Percentiles rank a stretch among this genome's conserved stretches.
These are phyloP conservation scores for Zeus faber DNA, from an alignment of 2,113 vertebrate genomes.

Conservation along the genomic window DNA sequence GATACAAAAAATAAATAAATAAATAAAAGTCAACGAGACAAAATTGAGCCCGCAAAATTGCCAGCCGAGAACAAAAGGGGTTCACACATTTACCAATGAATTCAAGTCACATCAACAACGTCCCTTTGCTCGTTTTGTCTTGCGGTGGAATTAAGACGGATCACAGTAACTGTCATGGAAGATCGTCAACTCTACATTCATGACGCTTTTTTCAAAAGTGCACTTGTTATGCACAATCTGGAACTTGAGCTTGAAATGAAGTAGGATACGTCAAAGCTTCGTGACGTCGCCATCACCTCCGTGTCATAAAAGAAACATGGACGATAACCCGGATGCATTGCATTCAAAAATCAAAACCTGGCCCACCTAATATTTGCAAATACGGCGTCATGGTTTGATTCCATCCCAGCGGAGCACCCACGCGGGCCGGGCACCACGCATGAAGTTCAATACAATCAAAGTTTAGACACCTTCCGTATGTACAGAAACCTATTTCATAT, in stretches of 20 bases:
- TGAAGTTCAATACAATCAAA: too few relatives aligned
- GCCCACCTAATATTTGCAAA: conserved; percentile 3
- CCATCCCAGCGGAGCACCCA: not conserved
- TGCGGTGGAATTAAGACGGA: conserved; percentile 10
- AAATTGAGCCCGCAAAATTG: not conserved
- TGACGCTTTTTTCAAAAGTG: conserved; percentile 63
- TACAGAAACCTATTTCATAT: too few relatives aligned
- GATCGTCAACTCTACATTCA: conserved; percentile 67
- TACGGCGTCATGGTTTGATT: conserved; percentile 6
- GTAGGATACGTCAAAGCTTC: conserved; percentile 38
- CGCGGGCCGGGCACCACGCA: too few relatives aligned
- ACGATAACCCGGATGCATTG: too few relatives aligned
- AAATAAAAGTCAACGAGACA: conserved; percentile 15
- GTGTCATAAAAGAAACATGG: too few relatives aligned
- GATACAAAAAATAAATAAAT: conserved; percentile 26
- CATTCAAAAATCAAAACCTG: conserved; percentile 11
- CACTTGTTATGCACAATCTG: conserved; percentile 68
- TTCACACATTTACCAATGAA: conserved; percentile 10
- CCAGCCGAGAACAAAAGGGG: conserved; percentile 2
- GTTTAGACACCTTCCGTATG: conserved; percentile 5
- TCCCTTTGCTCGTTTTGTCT: not conserved
- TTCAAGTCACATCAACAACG: conserved; percentile 12
- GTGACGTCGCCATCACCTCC: conserved; percentile 24
- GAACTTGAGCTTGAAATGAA: conserved; percentile 27
- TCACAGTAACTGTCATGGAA: conserved; percentile 9